phyloP scores from a whole-genome alignment of 1,140 invertebrate genomes.

The Drosophila oshimai region DNA sequence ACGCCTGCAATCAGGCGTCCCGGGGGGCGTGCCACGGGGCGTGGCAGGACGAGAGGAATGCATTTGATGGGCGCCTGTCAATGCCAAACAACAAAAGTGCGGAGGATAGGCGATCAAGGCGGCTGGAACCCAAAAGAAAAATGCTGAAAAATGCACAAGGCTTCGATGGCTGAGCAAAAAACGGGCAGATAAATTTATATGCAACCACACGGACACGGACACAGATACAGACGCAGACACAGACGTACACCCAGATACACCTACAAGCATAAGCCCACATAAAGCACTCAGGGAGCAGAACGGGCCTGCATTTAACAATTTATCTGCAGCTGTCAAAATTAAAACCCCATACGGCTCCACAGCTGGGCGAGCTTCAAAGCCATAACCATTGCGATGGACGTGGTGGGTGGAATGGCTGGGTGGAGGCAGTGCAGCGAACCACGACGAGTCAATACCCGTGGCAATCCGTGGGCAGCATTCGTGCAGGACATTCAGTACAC shows the following conservation, averaged over 20 bases:
- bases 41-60: slow-evolving; percentile 24
- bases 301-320: slow-evolving; percentile 82
- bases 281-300: slow-evolving; percentile 73
- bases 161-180: slow-evolving; percentile 61
- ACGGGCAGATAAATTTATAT: slow-evolving; percentile 72
- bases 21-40: not conserved
- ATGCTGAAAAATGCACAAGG: slow-evolving; percentile 68
- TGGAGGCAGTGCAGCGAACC: slow-evolving; percentile 53
- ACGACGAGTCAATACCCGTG: slow-evolving; percentile 77
- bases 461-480: slow-evolving; percentile 53
- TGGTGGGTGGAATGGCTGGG: not conserved
- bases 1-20: slow-evolving; percentile 45
- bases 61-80: slow-evolving; percentile 74
- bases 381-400: slow-evolving; percentile 20
- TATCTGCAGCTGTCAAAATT: slow-evolving; percentile 82
- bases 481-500: slow-evolving; percentile 45
- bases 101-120: slow-evolving; percentile 28
- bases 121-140: slow-evolving; percentile 44
- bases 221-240: slow-evolving; percentile 8
- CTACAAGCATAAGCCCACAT: slow-evolving; percentile 74
- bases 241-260: slow-evolving; percentile 24
- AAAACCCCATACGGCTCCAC: slow-evolving; percentile 76
- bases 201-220: slow-evolving; percentile 42
- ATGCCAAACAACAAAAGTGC: slow-evolving; percentile 71
- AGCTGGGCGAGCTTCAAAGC: slow-evolving; percentile 42